Percentiles rank a stretch among this genome's conserved stretches.
Evolutionary conservation across 2,888 invertebrate genomes (phyloP).

Genomic region (Cephonodes hylas): DNA sequence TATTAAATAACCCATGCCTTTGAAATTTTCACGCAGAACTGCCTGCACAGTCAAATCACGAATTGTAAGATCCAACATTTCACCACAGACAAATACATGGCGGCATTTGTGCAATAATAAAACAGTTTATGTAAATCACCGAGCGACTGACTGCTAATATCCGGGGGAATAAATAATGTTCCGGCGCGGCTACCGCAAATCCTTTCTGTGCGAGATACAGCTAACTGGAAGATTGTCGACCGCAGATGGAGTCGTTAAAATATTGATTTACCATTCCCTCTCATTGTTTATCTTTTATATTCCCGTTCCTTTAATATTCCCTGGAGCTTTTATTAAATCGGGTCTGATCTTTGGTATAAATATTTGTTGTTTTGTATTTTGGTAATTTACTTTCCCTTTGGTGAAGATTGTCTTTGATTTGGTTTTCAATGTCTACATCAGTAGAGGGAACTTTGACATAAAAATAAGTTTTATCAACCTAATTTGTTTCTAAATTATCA

Average conservation of each 20-base stretch:
- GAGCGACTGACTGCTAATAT: constrained; percentile 59
- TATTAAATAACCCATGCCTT: too few species aligned
- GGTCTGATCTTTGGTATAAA: not conserved
- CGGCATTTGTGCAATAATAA: constrained; percentile 35
- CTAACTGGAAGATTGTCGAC: constrained; percentile 28
- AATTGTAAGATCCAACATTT: constrained; percentile 13
- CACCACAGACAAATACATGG: constrained; percentile 23
- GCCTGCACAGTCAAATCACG: not conserved
- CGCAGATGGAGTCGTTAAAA: constrained; percentile 31
- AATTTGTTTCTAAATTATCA: too few species aligned
- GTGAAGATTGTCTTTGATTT: not conserved
- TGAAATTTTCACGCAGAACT: not conserved
- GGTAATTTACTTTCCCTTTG: not conserved
- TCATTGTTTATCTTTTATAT: constrained; percentile 27
- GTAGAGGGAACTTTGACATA: not conserved
- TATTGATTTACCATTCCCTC: constrained; percentile 37
- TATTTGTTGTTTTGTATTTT: not conserved
- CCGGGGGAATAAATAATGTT: constrained; percentile 59
- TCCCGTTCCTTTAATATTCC: not conserved
- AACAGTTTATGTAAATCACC: constrained; percentile 57
- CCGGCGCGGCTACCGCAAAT: constrained; percentile 40
- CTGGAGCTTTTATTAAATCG: not conserved
- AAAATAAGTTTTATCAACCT: not conserved
- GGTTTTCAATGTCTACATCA: not conserved
- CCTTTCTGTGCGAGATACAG: constrained; percentile 34